A percentile compares a stretch with the other conserved stretches of the same genome.
phyloP scores from a whole-genome alignment of 2,113 vertebrate species.

The Coptodon bakossiorum region DNA sequence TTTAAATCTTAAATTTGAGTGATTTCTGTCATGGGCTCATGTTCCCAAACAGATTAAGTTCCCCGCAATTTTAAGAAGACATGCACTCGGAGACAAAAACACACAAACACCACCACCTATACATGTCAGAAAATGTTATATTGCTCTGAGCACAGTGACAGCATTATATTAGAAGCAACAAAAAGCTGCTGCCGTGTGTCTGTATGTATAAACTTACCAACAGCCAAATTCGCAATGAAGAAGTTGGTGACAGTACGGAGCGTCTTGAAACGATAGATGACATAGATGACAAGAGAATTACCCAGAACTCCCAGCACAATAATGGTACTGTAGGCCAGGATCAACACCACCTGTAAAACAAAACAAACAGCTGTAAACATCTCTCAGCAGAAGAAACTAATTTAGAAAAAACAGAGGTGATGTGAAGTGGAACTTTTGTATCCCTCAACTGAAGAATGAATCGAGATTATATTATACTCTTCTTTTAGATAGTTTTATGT shows the following conservation, averaged over 20 bases:
- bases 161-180: neutral
- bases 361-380: neutral
- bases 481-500: neutral
- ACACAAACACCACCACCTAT: neutral
- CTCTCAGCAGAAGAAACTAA: neutral
- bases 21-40: neutral
- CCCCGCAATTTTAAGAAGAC: neutral
- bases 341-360: conserved; percentile 74
- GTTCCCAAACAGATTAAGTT: neutral
- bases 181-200: neutral
- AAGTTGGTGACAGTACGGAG: conserved; percentile 94
- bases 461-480: neutral
- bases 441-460: neutral
- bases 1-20: neutral
- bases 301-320: conserved; percentile 90
- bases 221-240: conserved; percentile 91
- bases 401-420: neutral
- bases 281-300: conserved; percentile 90
- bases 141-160: neutral
- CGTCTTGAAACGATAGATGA: conserved; percentile 89
- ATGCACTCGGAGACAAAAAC: neutral
- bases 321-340: conserved; percentile 90
- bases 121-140: neutral
- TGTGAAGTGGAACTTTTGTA: neutral
- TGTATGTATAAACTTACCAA: conserved; percentile 22